A percentile compares a stretch with the other conserved stretches of the same genome.
Evolutionary conservation across 2,797 vertebrate genomes (phyloP).

Genomic region (Sylvilagus floridanus): DNA sequence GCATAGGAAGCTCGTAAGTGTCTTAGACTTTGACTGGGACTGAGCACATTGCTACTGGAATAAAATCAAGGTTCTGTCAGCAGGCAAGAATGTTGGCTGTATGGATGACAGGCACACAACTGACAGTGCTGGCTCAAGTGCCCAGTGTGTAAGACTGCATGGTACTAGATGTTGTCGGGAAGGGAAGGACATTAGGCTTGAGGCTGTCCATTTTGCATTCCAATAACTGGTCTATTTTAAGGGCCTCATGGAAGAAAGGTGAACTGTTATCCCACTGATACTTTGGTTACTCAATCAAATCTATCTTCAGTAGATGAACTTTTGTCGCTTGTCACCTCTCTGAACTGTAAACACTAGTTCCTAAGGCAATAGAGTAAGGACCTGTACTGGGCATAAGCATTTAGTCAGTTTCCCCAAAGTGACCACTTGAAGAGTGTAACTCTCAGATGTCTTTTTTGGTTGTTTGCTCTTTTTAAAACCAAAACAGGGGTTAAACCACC

Average conservation of each 20-base stretch:
- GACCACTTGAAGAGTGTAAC: conserved; percentile 15
- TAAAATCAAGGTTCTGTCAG: neutral
- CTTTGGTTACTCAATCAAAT: conserved; percentile 50
- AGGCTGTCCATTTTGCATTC: conserved; percentile 29
- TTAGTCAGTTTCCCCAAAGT: conserved; percentile 36
- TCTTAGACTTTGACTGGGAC: conserved; percentile 8
- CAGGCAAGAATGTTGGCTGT: neutral
- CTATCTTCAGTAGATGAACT: conserved; percentile 35
- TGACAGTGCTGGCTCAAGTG: neutral
- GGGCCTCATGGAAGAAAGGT: neutral
- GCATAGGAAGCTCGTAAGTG: neutral
- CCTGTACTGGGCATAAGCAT: neutral
- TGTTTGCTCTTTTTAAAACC: conserved; percentile 3
- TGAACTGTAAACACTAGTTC: neutral
- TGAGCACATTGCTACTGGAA: neutral
- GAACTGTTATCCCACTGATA: neutral
- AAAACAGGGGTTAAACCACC: neutral
- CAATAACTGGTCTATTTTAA: conserved; percentile 49
- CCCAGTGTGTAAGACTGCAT: neutral
- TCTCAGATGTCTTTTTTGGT: neutral
- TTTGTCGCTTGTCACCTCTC: conserved; percentile 16
- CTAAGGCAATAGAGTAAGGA: neutral
- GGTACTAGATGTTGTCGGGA: neutral
- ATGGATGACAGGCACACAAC: neutral
- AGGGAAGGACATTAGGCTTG: conserved; percentile 2